Evolutionary conservation across 1,140 invertebrate species (phyloP).

Genomic region (Hormaphis cornu): DNA sequence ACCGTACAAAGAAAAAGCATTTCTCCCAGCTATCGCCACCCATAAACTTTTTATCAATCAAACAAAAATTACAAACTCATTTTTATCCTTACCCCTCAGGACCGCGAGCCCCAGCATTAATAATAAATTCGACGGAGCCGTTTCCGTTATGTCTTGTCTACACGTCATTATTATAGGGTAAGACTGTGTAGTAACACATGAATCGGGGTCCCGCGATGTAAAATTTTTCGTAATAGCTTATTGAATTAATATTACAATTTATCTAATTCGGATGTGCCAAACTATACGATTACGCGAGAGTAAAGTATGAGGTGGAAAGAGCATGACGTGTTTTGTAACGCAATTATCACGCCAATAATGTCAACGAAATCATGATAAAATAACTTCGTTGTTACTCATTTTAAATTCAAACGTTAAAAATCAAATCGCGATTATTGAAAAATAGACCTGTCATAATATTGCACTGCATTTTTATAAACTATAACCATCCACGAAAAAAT

Average conservation of each 20-base stretch:
- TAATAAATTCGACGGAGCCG: slow-evolving; percentile 2
- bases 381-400: too few species aligned
- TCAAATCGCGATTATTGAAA: too few species aligned
- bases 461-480: too few species aligned
- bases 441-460: too few species aligned
- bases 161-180: slow-evolving; percentile 7
- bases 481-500: too few species aligned
- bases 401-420: neutral
- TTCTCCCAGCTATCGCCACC: neutral
- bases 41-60: slow-evolving; percentile 29
- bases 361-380: neutral
- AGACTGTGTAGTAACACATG: neutral
- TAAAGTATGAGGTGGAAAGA: neutral
- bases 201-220: neutral
- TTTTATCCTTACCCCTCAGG: neutral
- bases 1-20: neutral
- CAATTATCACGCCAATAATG: neutral
- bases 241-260: slow-evolving; percentile 18
- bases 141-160: slow-evolving; percentile 15
- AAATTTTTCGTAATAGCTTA: neutral
- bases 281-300: neutral
- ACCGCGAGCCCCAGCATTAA: too few species aligned
- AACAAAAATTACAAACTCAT: neutral
- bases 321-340: neutral
- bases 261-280: neutral